Evolutionary conservation across 2,113 vertebrate species (phyloP), one percentile per base, ranked within the genome.

Genomic region (Nothobranchius furzeri): DNA sequence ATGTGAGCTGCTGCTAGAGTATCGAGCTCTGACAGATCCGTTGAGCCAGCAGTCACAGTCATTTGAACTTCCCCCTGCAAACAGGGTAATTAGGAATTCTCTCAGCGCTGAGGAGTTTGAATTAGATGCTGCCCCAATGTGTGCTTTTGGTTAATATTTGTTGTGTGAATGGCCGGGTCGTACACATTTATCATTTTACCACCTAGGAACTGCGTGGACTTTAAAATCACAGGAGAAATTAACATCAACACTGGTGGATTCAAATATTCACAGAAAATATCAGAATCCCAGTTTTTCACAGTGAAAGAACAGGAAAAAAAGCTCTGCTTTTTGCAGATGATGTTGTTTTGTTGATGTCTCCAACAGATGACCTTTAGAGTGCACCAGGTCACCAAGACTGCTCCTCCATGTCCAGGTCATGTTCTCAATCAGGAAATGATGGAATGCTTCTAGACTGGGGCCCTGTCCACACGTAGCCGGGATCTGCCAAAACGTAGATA

Each of bases 31-130:
- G 69, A 68, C 64, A 79, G 70, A 79, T 61, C 61, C 67, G 72
- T 55, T 79, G 85, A 88, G 78, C 82, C 83, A 87, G 80, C 81
- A 70, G 59, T 53, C 65, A 55, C 75, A 66, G 70, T 69, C 55
- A 62, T 76, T 66, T 76, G 54, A 74, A 67, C 62, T 65, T 71
- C 49, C 56, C 51, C 52, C 76, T 65, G 65, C 70, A 65, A 58
- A 66, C 12, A 68, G 60, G 60, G 57, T 53, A 49, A 78, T 77
- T 77, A 80, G 79, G 81, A 72, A 76, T 63, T 59, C 62, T 49
- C 69, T 64, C 45, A 75, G 69, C 60, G 59, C 65, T 81, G 70
- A 79, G 67, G 69, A 52, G 70, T 73, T 64, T 68, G 60, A 82
- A 76, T 74, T 52, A 64, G 47, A 53, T 63, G 53, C 45, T 62